phyloP scores from a whole-genome alignment of 1,140 invertebrate species.

The Drosophila yakuba region DNA sequence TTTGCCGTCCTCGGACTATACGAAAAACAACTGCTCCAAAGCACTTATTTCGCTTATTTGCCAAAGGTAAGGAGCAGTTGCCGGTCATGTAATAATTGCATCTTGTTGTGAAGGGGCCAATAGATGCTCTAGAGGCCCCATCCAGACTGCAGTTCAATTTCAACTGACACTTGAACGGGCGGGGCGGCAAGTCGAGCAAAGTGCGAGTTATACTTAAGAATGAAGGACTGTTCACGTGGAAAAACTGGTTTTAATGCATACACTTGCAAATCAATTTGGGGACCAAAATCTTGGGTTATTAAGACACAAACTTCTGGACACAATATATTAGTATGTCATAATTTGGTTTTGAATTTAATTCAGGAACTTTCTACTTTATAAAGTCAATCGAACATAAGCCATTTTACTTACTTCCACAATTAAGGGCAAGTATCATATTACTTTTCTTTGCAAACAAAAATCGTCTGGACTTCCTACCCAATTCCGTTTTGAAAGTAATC shows the following conservation, averaged over 20 bases:
- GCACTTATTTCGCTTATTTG: conserved; percentile 42
- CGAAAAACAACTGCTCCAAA: conserved; percentile 41
- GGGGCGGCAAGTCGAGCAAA: conserved; percentile 3
- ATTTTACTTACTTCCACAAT: too few species aligned
- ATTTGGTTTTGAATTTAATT: too few species aligned
- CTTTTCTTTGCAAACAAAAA: not conserved
- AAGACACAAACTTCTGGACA: too few species aligned
- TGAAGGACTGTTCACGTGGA: conserved; percentile 36
- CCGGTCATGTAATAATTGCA: conserved; percentile 42
- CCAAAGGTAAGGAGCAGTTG: conserved; percentile 30
- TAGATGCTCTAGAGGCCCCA: conserved; percentile 9
- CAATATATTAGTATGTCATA: too few species aligned
- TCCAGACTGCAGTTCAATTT: conserved; percentile 31
- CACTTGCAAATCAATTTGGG: conserved; percentile 9
- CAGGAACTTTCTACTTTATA: not conserved
- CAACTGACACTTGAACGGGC: conserved; percentile 30
- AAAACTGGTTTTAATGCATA: conserved; percentile 2
- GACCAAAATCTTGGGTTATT: not conserved
- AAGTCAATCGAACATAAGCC: too few species aligned
- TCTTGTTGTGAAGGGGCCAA: conserved; percentile 43
- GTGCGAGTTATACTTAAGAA: conserved; percentile 14
- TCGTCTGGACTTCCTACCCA: too few species aligned
- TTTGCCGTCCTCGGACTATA: conserved; percentile 39
- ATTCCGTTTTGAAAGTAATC: too few species aligned
- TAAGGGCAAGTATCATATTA: too few species aligned